Percentiles rank a stretch among this genome's conserved stretches.
phyloP scores from a whole-genome alignment of 2,888 invertebrate genomes.

The Lasioglossum leucozonium region DNA sequence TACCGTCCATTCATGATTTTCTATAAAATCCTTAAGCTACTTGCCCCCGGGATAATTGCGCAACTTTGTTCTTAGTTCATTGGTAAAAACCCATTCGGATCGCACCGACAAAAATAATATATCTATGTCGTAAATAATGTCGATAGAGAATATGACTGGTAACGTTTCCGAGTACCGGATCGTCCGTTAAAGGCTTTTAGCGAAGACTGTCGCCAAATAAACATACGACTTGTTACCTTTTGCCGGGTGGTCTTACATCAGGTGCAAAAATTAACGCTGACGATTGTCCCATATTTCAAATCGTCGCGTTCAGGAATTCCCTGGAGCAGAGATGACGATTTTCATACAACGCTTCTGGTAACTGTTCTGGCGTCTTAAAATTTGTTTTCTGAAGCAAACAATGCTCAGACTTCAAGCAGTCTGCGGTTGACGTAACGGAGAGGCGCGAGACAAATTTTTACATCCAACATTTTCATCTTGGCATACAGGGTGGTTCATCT shows the following conservation, averaged over 20 bases:
- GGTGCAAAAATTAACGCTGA: background rate
- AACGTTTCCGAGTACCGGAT: slow-evolving; percentile 50
- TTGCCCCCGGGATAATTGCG: background rate
- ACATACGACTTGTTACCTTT: background rate
- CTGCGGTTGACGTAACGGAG: background rate
- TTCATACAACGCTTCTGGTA: background rate
- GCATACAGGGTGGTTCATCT: background rate
- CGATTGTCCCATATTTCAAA: background rate
- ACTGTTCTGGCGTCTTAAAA: background rate
- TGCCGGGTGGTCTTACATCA: background rate
- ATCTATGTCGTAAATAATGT: background rate
- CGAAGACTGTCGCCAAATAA: background rate
- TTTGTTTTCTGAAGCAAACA: background rate
- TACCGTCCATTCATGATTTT: background rate
- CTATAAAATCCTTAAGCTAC: slow-evolving; percentile 5
- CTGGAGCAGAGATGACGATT: background rate
- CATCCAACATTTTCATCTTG: background rate
- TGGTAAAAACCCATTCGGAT: slow-evolving; percentile 19
- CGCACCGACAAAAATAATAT: slow-evolving; percentile 15
- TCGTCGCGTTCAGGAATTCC: background rate
- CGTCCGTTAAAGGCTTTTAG: background rate
- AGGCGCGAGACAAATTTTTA: background rate
- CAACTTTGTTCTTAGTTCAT: background rate
- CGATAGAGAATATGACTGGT: slow-evolving; percentile 18
- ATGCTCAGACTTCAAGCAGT: background rate